These are phyloP conservation scores for Lithobates pipiens DNA, from an alignment of 2,797 vertebrate genomes.

Conservation along the genomic window DNA sequence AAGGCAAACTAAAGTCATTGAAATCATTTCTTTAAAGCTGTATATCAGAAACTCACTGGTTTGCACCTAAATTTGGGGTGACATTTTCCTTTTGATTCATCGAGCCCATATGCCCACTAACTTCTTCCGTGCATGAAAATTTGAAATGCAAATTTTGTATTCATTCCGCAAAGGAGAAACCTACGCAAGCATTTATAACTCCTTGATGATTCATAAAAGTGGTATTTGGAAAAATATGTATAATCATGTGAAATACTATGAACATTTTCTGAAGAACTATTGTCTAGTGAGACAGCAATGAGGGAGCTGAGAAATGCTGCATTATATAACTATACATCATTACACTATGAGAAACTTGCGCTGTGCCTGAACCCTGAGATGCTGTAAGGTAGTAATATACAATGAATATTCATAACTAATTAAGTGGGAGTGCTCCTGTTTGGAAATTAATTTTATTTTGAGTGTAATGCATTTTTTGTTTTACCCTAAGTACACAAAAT, in stretches of 20 bases:
- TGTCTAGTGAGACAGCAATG: neutral
- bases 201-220: constrained; percentile 22
- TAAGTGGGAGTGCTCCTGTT: no score
- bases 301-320: neutral
- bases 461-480: no score
- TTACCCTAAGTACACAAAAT: no score
- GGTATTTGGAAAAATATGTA: constrained; percentile 15
- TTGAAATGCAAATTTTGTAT: constrained; percentile 28
- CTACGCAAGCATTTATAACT: constrained; percentile 21
- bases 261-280: neutral
- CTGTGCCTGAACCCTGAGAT: no score
- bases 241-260: neutral
- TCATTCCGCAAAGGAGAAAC: neutral
- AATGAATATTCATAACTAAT: no score
- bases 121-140: constrained; percentile 2
- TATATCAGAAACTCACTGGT: neutral
- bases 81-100: constrained; percentile 25
- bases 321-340: neutral
- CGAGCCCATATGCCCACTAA: constrained; percentile 13
- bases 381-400: no score
- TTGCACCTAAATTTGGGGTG: constrained; percentile 12
- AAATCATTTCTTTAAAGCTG: neutral
- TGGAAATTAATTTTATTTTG: no score
- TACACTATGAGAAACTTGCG: neutral
- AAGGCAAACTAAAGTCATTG: constrained; percentile 32